phyloP scores from a whole-genome alignment of 2,888 invertebrate species.

The Sympetrum striolatum region DNA sequence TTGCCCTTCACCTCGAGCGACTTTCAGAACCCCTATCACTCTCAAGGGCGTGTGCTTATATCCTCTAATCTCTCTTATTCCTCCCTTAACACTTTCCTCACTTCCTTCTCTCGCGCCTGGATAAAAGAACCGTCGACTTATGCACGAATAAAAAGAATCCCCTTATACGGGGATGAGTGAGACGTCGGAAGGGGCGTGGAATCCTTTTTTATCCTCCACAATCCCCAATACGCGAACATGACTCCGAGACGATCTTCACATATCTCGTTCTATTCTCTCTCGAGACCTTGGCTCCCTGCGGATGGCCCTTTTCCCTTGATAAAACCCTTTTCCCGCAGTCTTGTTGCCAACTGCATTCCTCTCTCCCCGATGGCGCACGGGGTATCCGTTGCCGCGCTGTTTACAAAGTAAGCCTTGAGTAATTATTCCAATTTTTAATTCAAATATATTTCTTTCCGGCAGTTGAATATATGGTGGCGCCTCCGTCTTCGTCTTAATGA shows the following conservation, averaged over 20 bases:
- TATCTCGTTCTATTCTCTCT: neutral
- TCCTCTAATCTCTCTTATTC: neutral
- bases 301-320: neutral
- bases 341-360: neutral
- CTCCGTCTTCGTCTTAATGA: too few relatives aligned
- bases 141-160: neutral
- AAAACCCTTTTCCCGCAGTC: neutral
- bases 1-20: neutral
- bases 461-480: too few relatives aligned
- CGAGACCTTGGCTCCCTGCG: neutral
- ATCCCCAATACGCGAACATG: neutral
- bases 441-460: too few relatives aligned
- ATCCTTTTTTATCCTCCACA: neutral
- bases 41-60: neutral
- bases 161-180: neutral
- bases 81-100: neutral
- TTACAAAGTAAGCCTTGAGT: neutral
- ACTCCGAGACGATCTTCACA: neutral
- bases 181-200: neutral
- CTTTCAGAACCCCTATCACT: neutral
- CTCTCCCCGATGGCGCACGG: neutral
- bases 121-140: neutral
- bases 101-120: neutral
- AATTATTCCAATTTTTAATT: too few relatives aligned
- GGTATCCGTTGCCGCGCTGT: neutral